Base-by-base conservation (phyloP, 2,888 invertebrate species). In the Actias luna region DNA sequence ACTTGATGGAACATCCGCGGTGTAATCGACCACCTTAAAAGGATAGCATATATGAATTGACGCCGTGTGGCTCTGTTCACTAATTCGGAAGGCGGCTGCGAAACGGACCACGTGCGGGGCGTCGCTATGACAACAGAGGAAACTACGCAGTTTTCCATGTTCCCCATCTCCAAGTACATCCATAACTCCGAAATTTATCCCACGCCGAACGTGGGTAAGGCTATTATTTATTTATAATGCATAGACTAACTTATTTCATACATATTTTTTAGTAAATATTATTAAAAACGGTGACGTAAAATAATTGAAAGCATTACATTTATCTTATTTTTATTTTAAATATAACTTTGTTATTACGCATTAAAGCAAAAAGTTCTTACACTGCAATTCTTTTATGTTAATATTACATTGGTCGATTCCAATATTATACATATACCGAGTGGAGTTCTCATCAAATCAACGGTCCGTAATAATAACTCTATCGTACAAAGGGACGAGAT, bases 51-150 rank as follows among this genome's bases (percentile, higher is more conserved):
- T 78, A 76, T 72, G 81, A 80, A 80, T 81, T 78, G 72, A 75
- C 75, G 73, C 75, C 69, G 75, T 74, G 74, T 77, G 71, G 73
- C 72, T 78, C 71, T 72, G 80, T 77, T 78, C 77, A 79, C 83
- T 84, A 84, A 88, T 85, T 85, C 80, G 70, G 71, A 79, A 75
- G 81, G 76, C 77, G 78, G 72, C 77, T 82, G 79, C 76, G 70
- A 80, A 82, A 82, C 16, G 29, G 22, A 73, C 80, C 85, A 86
- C 82, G 84, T 87, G 87, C 87, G 80, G 88, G 89, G 89, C 80
- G 91, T 92, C 82, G 80, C 82, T 82, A 91, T 90, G 81, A 83
- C 80, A 88, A 92, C 91, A 63, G 77, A 79, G 86, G 85, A 89
- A 89, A 89, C 85, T 89, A 85, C 90, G 87, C 82, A 85, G 80